These are phyloP conservation scores for Dasyprocta punctata DNA, from an alignment of 2,113 vertebrate species.

Conservation along the genomic window DNA sequence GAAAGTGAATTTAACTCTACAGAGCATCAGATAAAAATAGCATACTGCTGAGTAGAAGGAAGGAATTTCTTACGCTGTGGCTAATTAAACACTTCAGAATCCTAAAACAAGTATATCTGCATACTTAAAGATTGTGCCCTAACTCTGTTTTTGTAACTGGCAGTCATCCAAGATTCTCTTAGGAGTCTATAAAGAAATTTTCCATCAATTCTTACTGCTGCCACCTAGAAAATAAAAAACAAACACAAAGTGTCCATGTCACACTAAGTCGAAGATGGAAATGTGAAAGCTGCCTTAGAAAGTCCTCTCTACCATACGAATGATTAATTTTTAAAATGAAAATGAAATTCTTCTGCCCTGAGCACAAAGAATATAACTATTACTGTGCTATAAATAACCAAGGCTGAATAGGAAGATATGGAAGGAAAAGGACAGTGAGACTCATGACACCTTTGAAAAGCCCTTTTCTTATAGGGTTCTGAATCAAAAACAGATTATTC, in stretches of 20 bases:
- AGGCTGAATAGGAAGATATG: neutral
- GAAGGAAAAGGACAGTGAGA: constrained; percentile 49
- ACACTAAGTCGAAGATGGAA: constrained; percentile 57
- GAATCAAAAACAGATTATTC: constrained; percentile 81
- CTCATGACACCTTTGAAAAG: constrained; percentile 68
- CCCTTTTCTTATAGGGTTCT: constrained; percentile 59
- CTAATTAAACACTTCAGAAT: constrained; percentile 30
- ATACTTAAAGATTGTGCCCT: constrained; percentile 23
- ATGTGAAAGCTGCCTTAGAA: constrained; percentile 18
- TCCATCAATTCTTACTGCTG: neutral
- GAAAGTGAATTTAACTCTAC: neutral
- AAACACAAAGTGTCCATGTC: neutral
- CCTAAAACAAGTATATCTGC: neutral
- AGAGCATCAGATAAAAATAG: neutral
- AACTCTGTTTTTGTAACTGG: constrained; percentile 18
- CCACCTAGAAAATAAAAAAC: constrained; percentile 56
- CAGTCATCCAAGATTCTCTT: constrained; percentile 21
- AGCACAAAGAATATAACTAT: constrained; percentile 62
- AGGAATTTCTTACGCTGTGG: neutral
- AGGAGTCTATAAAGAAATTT: neutral
- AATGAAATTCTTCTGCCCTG: constrained; percentile 47
- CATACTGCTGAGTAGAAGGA: neutral
- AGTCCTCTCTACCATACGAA: constrained; percentile 6
- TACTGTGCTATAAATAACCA: constrained; percentile 63
- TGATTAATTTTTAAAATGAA: constrained; percentile 66